Evolutionary conservation across 2,888 invertebrate species (phyloP), one percentile per base, ranked within the genome.

Genomic region (Mylabris sibirica): DNA sequence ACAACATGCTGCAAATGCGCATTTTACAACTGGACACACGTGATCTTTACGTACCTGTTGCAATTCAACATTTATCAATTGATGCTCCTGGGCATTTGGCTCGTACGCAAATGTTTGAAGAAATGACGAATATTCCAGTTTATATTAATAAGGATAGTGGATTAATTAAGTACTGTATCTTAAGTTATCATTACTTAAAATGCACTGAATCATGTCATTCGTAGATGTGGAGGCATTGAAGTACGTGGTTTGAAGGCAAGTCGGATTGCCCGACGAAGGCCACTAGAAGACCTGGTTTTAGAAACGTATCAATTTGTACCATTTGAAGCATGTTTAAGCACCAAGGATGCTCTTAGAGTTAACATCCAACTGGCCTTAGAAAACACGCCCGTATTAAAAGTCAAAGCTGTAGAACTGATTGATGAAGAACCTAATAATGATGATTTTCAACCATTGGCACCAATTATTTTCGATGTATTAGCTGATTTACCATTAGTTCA

Each of bases 1-100:
- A 96, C 84, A 93, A 93, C 63, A 91, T 96, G 90, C 86, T 96
- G 12, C 96, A 96, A 84, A 88, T 93, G 76, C 75, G 75, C 8
- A 91, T 95, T 66, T 80, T 94, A 17, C 89, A 90, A 20, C 86
- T 88, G 44, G 90, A 92, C 74, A 90, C 90, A 0, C 86, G 92
- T 5, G 88, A 89, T 1, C 88, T 95, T 1, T 88, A 90, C 78
- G 88, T 95, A 0, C 95, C 95, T 0, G 89, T 88, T 0, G 83
- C 87, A 24, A 86, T 90, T 53, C 84, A 86, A 65, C 85, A 83
- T 66, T 68, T 89, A 5, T 78, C 83, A 6, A 87, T 90, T 63
- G 85, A 89, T 74, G 87, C 88, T 3, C 79, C 78, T 66, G 71
- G 72, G 57, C 84, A 74, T 83, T 1, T 76, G 74, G 12, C 74